A percentile compares a stretch with the other conserved stretches of the same genome.
Conservation (phyloP, 2,113 vertebrate species). For the Oryctolagus cuniculus region DNA sequence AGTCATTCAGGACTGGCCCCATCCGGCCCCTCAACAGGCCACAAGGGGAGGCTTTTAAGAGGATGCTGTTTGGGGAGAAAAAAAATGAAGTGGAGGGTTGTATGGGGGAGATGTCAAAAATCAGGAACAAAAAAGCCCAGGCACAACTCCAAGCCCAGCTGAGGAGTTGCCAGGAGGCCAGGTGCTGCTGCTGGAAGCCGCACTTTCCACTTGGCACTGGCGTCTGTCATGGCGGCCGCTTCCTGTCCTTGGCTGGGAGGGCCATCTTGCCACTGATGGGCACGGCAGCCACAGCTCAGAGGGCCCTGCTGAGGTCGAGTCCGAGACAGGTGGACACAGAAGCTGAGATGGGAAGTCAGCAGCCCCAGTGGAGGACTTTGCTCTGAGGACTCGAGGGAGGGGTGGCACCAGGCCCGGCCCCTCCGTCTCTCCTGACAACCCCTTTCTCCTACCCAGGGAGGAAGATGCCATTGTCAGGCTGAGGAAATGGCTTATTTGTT, state of each 20-base stretch:
- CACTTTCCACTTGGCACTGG: not conserved
- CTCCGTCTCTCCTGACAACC: not conserved
- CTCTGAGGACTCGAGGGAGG: not conserved
- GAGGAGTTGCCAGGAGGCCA: conserved; percentile 13
- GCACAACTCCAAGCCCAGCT: conserved; percentile 51
- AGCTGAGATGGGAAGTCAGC: not conserved
- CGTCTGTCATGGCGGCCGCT: not conserved
- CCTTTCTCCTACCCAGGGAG: not conserved
- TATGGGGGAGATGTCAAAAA: conserved; percentile 54
- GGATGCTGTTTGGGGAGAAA: not conserved
- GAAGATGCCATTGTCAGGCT: not conserved
- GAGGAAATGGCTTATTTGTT: not conserved
- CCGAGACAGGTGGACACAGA: not conserved
- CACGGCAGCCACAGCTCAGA: not conserved
- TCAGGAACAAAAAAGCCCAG: conserved; percentile 60
- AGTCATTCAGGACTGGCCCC: not conserved
- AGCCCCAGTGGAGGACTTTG: not conserved
- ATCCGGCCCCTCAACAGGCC: not conserved
- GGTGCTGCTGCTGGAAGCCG: conserved; percentile 65
- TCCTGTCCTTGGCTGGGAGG: not conserved
- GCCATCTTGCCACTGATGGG: not conserved
- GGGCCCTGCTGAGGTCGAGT: not conserved
- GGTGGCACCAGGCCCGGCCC: not conserved
- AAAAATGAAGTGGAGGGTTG: not conserved
- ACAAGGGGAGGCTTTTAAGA: not conserved